phyloP scores from a whole-genome alignment of 2,888 invertebrate genomes.

The Eupeodes latifasciatus region DNA sequence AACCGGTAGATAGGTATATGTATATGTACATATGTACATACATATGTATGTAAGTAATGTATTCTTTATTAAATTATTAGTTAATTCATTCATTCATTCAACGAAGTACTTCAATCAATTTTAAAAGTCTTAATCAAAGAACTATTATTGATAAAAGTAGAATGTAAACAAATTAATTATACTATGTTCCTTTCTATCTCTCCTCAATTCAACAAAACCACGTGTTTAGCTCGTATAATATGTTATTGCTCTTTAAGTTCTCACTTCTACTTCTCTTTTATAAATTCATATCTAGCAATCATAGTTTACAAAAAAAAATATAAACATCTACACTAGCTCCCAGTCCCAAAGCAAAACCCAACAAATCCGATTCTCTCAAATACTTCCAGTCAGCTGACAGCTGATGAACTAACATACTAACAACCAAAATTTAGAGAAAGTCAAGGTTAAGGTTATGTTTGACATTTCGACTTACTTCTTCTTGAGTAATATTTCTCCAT shows the following conservation, averaged over 20 bases:
- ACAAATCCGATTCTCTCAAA: no score
- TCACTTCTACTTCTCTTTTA: neutral
- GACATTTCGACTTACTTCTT: slow-evolving; percentile 79
- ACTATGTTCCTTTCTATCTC: neutral
- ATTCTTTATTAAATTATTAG: no score
- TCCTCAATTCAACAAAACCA: slow-evolving; percentile 18
- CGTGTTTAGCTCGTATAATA: slow-evolving; percentile 11
- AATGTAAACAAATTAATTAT: slow-evolving; percentile 61
- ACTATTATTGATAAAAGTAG: slow-evolving; percentile 23
- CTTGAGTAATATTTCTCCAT: slow-evolving; percentile 90
- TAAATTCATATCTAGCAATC: neutral
- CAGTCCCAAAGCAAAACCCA: neutral
- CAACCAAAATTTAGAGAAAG: neutral
- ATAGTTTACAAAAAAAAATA: no score
- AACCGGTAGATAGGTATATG: no score
- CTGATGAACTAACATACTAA: neutral
- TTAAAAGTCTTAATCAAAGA: neutral
- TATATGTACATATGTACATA: no score
- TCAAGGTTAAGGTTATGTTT: neutral
- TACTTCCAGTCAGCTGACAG: slow-evolving; percentile 2
- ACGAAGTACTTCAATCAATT: neutral
- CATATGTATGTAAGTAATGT: no score
- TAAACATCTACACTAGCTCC: no score
- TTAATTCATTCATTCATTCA: neutral
- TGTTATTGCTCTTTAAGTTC: neutral